Evolutionary conservation across 2,797 vertebrate species (phyloP).

Genomic region (Gadopsis marmoratus): DNA sequence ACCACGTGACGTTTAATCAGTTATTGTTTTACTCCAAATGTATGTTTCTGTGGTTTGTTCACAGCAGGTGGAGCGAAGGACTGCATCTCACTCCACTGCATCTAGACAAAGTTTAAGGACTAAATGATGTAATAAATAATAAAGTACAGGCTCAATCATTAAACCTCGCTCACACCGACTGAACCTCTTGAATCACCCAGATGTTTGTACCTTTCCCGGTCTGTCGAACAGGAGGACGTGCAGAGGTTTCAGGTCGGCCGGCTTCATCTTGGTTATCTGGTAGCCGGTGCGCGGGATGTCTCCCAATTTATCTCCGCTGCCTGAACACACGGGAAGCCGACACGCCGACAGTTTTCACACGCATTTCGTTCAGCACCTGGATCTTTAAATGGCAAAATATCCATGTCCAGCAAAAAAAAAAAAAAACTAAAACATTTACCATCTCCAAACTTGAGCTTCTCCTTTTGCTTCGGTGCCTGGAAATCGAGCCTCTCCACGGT

Average conservation of each 20-base stretch:
- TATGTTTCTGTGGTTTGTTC: background rate
- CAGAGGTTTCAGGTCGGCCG: constrained; percentile 92
- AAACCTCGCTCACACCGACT: background rate
- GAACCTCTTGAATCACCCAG: background rate
- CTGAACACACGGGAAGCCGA: constrained; percentile 68
- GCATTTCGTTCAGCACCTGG: background rate
- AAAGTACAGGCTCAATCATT: background rate
- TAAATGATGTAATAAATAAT: background rate
- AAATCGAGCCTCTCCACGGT: constrained; percentile 93
- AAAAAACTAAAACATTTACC: constrained; percentile 73
- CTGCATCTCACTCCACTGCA: too few relatives aligned
- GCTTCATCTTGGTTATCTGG: constrained; percentile 94
- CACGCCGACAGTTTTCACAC: background rate
- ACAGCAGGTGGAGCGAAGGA: background rate
- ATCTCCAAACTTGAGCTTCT: constrained; percentile 91
- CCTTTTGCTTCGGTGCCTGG: constrained; percentile 89
- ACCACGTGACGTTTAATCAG: background rate
- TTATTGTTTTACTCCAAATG: background rate
- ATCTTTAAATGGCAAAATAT: too few relatives aligned
- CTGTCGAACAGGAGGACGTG: constrained; percentile 95
- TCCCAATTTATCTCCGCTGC: constrained; percentile 93
- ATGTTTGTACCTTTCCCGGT: constrained; percentile 90
- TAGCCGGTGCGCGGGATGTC: constrained; percentile 93
- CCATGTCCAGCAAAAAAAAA: too few relatives aligned
- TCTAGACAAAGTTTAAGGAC: too few relatives aligned